These are phyloP conservation scores for Eulemur macaco DNA, from an alignment of 2,113 vertebrate species.

Conservation along the genomic window DNA sequence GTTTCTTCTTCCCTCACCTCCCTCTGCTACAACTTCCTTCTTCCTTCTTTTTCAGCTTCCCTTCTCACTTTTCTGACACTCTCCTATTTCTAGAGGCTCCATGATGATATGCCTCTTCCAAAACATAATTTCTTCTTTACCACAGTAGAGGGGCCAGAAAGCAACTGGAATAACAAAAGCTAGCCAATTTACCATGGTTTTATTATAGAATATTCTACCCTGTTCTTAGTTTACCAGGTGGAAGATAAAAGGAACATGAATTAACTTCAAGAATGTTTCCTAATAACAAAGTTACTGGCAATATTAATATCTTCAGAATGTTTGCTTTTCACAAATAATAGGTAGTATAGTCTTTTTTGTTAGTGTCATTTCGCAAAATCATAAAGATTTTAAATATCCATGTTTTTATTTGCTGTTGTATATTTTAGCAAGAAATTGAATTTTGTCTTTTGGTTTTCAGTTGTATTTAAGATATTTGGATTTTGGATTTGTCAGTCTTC, in stretches of 20 bases:
- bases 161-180: background rate
- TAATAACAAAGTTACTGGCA: background rate
- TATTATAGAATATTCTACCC: background rate
- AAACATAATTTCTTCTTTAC: slow-evolving; percentile 27
- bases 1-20: background rate
- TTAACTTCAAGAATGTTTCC: background rate
- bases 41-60: background rate
- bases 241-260: background rate
- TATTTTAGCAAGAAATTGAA: slow-evolving; percentile 22
- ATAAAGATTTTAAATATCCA: slow-evolving; percentile 31
- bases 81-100: background rate
- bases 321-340: background rate
- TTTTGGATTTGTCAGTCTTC: slow-evolving; percentile 19
- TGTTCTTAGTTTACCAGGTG: background rate
- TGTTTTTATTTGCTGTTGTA: background rate
- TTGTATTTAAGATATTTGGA: background rate
- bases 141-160: background rate
- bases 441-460: slow-evolving; percentile 11
- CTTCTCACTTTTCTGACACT: background rate
- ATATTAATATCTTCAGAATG: slow-evolving; percentile 24
- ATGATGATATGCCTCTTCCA: background rate
- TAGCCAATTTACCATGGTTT: background rate
- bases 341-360: background rate
- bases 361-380: background rate
- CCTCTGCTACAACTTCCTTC: background rate